Base-by-base conservation (phyloP, 2,797 vertebrate genomes). In the Gobionotothen gibberifrons region DNA sequence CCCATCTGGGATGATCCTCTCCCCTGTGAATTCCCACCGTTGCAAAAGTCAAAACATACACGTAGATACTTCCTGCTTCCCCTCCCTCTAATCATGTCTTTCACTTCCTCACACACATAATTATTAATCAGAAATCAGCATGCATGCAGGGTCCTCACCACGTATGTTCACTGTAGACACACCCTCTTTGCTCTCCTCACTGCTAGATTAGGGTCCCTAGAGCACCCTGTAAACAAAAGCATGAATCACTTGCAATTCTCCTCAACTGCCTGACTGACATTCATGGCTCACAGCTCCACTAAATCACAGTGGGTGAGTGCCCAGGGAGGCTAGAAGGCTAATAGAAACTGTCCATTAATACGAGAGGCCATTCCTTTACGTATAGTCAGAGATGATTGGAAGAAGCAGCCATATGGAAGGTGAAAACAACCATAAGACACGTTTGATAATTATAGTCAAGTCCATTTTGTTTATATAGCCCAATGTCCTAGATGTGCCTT, bases 221-320 rank as follows among this genome's bases (percentile, higher is more conserved):
- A 59, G 85, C 55, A 19, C 19, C 57, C 63, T 55, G 78, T 83
- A 89, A 92, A 92, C 85, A 88, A 86, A 86, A 75, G 42, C 81
- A 89, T 93, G 77, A 90, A 91, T 91, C 89, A 88, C 56, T 40
- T 53, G 22, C 3, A 14, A 75, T 69, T 81, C 80, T 74, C 54
- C 58, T 85, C 63, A 76, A 81, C 67, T 74, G 83, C 72, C 76
- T 78, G 82, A 67, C 78, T 86, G 72, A 88, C 90, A 92, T 90
- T 86, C 86, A 88, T 87, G 81, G 81, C 46, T 78, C 69, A 73
- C 60, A 56, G 46, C 55, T 48, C 29, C 74, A 67, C 71, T 92
- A 87, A 93, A 90, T 92, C 87, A 89, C 68, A 70, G 61, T 21
- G 60, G 78, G 80, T 40, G 76, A 91, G 76, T 16, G 64, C 77